These are phyloP conservation scores for Reinhardtius hippoglossoides DNA, from an alignment of 2,113 vertebrate genomes.

Conservation along the genomic window DNA sequence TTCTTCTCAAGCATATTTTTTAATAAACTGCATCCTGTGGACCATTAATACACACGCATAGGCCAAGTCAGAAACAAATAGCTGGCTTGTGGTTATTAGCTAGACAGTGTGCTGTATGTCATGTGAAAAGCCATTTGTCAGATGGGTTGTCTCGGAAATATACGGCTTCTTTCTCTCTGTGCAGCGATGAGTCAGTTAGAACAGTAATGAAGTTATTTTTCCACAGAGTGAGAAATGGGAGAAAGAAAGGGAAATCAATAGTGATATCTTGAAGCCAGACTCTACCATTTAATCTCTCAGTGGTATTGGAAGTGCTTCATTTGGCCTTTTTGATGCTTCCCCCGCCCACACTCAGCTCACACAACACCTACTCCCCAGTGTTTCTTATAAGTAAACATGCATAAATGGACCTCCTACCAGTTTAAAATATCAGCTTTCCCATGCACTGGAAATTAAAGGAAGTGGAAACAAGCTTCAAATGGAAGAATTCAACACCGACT, in stretches of 20 bases:
- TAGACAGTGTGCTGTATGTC: conserved; percentile 48
- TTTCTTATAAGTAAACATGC: conserved; percentile 72
- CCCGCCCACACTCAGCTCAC: conserved; percentile 70
- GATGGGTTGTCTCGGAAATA: conserved; percentile 79
- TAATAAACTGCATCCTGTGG: conserved; percentile 4
- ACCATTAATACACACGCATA: neutral
- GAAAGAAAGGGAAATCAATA: conserved; percentile 83
- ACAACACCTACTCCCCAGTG: conserved; percentile 71
- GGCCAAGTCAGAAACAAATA: conserved; percentile 50
- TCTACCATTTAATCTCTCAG: conserved; percentile 81
- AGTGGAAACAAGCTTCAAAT: conserved; percentile 46
- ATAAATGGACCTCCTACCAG: conserved; percentile 68
- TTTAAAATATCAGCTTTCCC: conserved; percentile 59
- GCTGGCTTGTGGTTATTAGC: conserved; percentile 53
- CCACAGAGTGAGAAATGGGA: conserved; percentile 77
- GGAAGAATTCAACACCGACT: conserved; percentile 37
- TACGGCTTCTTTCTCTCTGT: conserved; percentile 69
- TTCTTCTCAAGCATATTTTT: conserved; percentile 14
- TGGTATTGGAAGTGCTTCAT: conserved; percentile 83
- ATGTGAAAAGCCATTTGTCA: conserved; percentile 72
- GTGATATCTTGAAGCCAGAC: conserved; percentile 80
- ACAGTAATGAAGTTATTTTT: conserved; percentile 84
- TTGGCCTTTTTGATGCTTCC: conserved; percentile 79
- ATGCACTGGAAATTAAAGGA: conserved; percentile 40
- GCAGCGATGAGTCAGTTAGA: conserved; percentile 78